These are phyloP conservation scores for Gadus chalcogrammus DNA, from an alignment of 2,113 vertebrate species.

Conservation along the genomic window DNA sequence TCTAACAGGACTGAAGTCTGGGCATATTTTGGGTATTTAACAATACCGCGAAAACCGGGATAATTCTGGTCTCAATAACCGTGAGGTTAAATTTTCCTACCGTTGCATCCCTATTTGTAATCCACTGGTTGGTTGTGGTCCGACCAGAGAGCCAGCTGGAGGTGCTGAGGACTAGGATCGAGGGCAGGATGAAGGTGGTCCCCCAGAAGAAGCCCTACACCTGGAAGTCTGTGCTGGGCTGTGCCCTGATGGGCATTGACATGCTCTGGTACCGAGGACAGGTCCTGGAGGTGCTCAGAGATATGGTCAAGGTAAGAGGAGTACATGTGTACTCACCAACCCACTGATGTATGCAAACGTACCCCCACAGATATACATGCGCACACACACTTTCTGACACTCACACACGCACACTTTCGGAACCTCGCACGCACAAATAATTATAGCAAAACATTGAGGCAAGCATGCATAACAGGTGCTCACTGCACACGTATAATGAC, in stretches of 20 bases:
- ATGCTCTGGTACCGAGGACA: slow-evolving; percentile 85
- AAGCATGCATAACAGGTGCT: neutral
- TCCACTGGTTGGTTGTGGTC: neutral
- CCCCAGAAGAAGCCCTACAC: slow-evolving; percentile 81
- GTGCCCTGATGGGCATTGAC: slow-evolving; percentile 85
- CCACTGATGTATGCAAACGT: neutral
- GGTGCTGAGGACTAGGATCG: slow-evolving; percentile 76
- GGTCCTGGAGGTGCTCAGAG: slow-evolving; percentile 74
- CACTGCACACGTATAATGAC: neutral
- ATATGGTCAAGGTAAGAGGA: slow-evolving; percentile 74
- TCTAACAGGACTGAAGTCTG: too few species aligned
- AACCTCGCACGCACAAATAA: too few species aligned
- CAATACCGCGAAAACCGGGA: too few species aligned
- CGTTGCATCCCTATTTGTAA: too few species aligned
- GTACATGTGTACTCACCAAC: neutral
- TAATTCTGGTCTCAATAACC: too few species aligned
- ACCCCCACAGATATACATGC: neutral
- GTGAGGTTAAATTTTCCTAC: too few species aligned
- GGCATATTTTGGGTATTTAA: too few species aligned
- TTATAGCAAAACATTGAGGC: too few species aligned
- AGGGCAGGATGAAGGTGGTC: slow-evolving; percentile 77
- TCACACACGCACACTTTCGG: too few species aligned
- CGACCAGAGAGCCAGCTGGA: slow-evolving; percentile 72
- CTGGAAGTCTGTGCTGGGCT: slow-evolving; percentile 84
- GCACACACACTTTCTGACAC: too few species aligned